These are phyloP conservation scores for Melanostoma mellinum DNA, from an alignment of 2,888 invertebrate species.

Conservation along the genomic window DNA sequence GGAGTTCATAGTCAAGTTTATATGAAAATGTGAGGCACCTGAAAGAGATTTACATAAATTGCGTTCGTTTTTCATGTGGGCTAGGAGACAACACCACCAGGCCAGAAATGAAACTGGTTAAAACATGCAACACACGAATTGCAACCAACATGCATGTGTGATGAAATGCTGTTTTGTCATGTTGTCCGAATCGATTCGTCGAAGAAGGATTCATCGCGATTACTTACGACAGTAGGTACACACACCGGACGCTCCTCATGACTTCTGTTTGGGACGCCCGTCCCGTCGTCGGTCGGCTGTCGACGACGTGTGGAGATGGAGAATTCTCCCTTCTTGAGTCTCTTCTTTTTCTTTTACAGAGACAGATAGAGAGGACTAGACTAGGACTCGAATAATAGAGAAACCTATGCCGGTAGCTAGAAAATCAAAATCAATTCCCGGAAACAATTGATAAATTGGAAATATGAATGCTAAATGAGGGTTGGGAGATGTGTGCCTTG, in stretches of 20 bases:
- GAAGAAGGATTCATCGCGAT: constrained; percentile 65
- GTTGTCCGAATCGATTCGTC: constrained; percentile 68
- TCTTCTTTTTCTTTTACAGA: neutral
- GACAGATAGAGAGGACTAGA: neutral
- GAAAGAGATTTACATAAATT: constrained; percentile 36
- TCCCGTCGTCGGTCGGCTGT: neutral
- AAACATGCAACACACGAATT: constrained; percentile 57
- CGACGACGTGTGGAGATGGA: neutral
- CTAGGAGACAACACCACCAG: constrained; percentile 27
- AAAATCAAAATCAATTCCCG: constrained; percentile 66
- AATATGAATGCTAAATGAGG: constrained; percentile 57
- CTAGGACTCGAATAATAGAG: constrained; percentile 14
- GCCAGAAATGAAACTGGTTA: constrained; percentile 34
- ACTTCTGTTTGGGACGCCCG: constrained; percentile 51
- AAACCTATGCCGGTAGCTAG: constrained; percentile 52
- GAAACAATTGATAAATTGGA: constrained; percentile 68
- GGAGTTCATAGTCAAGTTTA: neutral
- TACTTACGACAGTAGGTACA: neutral
- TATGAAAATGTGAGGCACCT: constrained; percentile 1
- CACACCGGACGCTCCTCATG: constrained; percentile 37
- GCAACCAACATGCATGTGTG: constrained; percentile 35
- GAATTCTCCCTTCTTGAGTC: neutral
- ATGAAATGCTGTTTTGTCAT: constrained; percentile 65
- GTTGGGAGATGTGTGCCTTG: constrained; percentile 7
- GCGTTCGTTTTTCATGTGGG: constrained; percentile 52